A percentile compares a stretch with the other conserved stretches of the same genome.
These are phyloP conservation scores for Arothron firmamentum DNA, from an alignment of 2,113 vertebrate species.

Conservation along the genomic window DNA sequence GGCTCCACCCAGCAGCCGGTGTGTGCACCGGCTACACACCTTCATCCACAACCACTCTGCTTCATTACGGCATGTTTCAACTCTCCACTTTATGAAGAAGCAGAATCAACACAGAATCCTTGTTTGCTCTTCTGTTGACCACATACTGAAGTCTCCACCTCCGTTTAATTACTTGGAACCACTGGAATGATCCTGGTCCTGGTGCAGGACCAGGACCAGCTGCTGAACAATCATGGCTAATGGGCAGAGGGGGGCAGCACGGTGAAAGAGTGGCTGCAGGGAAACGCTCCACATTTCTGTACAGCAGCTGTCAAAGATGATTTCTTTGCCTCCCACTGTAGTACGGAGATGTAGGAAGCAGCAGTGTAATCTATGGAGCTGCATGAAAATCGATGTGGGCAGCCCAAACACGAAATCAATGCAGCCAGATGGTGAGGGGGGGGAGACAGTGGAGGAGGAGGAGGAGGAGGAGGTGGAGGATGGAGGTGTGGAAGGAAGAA, in stretches of 20 bases:
- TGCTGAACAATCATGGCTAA: background rate
- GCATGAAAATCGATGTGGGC: conserved; percentile 73
- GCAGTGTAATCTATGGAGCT: conserved; percentile 65
- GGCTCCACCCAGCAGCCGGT: too few relatives aligned
- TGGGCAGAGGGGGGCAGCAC: conserved; percentile 15
- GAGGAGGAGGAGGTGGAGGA: conserved; percentile 12
- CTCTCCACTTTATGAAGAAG: too few relatives aligned
- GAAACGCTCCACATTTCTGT: conserved; percentile 4
- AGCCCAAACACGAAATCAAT: conserved; percentile 74
- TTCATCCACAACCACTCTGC: too few relatives aligned
- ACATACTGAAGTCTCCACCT: too few relatives aligned
- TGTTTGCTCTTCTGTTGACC: too few relatives aligned
- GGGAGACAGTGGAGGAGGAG: background rate
- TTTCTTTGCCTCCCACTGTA: conserved; percentile 57
- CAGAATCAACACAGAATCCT: too few relatives aligned
- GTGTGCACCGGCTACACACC: too few relatives aligned
- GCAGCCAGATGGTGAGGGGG: conserved; percentile 23
- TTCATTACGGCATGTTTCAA: too few relatives aligned
- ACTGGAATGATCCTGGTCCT: too few relatives aligned
- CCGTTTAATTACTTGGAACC: too few relatives aligned
- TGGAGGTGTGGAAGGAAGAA: conserved; percentile 22
- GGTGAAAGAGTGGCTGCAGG: conserved; percentile 11
- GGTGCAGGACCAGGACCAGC: too few relatives aligned
- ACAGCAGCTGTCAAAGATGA: conserved; percentile 61
- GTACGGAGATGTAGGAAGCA: conserved; percentile 55